Evolutionary conservation across 2,888 invertebrate species (phyloP), one percentile per base, ranked within the genome.

Genomic region (Lampropteryx suffumata): DNA sequence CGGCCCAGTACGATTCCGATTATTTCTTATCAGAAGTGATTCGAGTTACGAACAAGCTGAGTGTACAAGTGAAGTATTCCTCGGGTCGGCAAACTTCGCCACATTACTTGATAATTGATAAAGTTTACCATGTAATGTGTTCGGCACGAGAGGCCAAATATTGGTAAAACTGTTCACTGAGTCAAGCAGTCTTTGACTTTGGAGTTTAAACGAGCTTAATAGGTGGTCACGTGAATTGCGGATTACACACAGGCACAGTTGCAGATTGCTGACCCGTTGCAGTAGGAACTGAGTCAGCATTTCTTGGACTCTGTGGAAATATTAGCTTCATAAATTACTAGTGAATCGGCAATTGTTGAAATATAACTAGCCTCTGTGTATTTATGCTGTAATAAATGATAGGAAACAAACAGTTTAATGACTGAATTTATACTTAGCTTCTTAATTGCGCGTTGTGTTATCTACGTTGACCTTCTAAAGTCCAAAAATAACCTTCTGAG

Each of bases 101-200:
- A 74, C 79, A 79, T 82, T 79, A 82, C 79, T 73, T 79, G 80
- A 82, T 87, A 87, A 87, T 87, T 87, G 84, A 85, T 83, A 85
- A 80, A 80, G 76, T 79, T 79, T 67, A 71, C 68, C 73, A 76
- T 71, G 71, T 75, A 72, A 73, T 67, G 71, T 65, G 69, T 69
- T 62, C 49, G 54, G 41, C 43, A 41, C 50, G 69, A 67, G 64
- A 71, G 50, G 67, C 71, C 75, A 79, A 78, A 82, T 78, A 79
- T 80, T 76, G 76, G 79, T 74, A 75, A 79, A 82, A 84, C 78
- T 78, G 72, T 68, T 73, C 65, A 60, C 65, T 39, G 55, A 65
- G 30, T 21, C 35, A 29, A 63, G 67, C 66, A 65, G 51, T 50
- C 61, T 68, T 64, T 64, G 67, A 67, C 66, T 75, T 67, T 47